Percentiles rank a stretch among this genome's conserved stretches.
Evolutionary conservation across 2,797 vertebrate genomes (phyloP).

Genomic region (Okamejei kenojei): DNA sequence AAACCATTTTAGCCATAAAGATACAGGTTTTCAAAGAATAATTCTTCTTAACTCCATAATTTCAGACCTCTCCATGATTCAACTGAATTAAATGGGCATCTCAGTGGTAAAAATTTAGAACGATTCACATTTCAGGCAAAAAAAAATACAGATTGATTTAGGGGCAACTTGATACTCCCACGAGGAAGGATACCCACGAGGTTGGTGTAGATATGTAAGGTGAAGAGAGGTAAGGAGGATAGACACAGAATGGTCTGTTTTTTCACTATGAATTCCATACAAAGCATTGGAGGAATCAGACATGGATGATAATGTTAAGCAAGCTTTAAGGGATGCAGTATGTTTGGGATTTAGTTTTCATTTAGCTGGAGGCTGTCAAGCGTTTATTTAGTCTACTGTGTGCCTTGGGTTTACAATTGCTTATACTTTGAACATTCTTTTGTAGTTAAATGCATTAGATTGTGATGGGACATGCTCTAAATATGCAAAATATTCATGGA

Average conservation of each 20-base stretch:
- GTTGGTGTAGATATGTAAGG: not conserved
- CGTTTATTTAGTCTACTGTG: not conserved
- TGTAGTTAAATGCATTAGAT: not conserved
- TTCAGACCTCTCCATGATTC: too few relatives aligned
- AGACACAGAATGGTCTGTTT: not conserved
- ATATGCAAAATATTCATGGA: not conserved
- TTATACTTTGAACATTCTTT: conserved; percentile 8
- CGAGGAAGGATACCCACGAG: too few relatives aligned
- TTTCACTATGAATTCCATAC: not conserved
- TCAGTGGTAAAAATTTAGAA: too few relatives aligned
- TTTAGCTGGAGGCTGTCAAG: not conserved
- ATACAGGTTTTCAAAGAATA: too few relatives aligned
- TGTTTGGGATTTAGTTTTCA: not conserved
- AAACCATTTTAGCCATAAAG: too few relatives aligned
- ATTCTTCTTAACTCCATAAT: too few relatives aligned
- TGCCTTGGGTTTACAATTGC: not conserved
- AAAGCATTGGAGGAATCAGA: not conserved
- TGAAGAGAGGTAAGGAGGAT: not conserved
- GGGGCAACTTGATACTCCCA: too few relatives aligned
- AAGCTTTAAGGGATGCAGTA: not conserved
- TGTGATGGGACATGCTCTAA: not conserved
- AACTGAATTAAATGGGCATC: too few relatives aligned
- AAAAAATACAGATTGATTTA: too few relatives aligned
- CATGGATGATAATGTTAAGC: not conserved
- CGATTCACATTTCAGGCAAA: too few relatives aligned